A percentile compares a stretch with the other conserved stretches of the same genome.
Evolutionary conservation across 2,113 vertebrate species (phyloP).

Genomic region (Phyllostomus hastatus): DNA sequence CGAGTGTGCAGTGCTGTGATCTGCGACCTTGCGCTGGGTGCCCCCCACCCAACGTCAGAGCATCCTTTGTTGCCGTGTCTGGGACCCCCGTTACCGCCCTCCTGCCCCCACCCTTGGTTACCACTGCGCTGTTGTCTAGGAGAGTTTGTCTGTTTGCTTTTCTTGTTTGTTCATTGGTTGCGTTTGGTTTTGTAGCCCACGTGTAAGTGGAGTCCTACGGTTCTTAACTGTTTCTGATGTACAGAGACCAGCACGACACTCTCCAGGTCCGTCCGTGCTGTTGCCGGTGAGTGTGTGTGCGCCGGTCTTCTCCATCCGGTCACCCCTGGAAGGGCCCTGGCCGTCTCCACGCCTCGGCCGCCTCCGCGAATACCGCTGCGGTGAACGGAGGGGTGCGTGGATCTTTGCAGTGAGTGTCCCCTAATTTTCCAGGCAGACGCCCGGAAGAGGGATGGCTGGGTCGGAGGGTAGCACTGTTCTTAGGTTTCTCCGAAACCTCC

Average conservation of each 20-base stretch:
- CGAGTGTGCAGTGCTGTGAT: neutral
- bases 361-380: neutral
- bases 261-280: neutral
- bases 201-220: neutral
- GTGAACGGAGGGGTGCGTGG: too few relatives aligned
- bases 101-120: neutral
- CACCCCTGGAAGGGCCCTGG: neutral
- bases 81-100: neutral
- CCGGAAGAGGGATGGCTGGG: neutral
- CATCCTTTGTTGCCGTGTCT: too few relatives aligned
- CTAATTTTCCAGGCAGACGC: neutral
- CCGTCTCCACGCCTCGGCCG: neutral
- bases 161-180: neutral
- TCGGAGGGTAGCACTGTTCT: neutral
- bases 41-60: neutral
- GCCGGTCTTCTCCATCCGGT: neutral
- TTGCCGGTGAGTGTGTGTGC: neutral
- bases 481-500: neutral
- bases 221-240: neutral
- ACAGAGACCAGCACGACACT: neutral
- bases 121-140: neutral
- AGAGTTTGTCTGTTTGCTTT: neutral
- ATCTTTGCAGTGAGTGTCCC: neutral
- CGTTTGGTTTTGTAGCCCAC: neutral
- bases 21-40: neutral